Percentiles rank a stretch among this genome's conserved stretches.
Conservation (phyloP, 1,140 invertebrate genomes). For the Battus philenor region DNA sequence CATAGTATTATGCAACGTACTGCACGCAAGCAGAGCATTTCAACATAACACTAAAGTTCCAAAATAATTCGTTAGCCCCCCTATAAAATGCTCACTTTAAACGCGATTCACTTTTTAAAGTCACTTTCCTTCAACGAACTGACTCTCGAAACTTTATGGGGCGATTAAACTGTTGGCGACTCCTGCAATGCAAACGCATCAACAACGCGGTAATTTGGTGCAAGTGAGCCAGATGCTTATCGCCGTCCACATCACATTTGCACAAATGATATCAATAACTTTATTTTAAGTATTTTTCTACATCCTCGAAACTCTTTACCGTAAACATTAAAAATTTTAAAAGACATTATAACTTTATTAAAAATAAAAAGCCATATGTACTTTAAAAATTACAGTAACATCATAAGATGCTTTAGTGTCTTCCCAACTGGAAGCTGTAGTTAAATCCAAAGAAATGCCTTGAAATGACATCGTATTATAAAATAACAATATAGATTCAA, state of each 20-base stretch:
- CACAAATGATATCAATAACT: constrained; percentile 3
- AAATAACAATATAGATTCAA: constrained; percentile 8
- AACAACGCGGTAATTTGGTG: constrained; percentile 20
- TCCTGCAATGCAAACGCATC: constrained; percentile 26
- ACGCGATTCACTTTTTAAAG: constrained; percentile 44
- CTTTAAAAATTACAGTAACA: no score
- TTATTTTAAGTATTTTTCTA: no score
- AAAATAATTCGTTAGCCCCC: constrained; percentile 49
- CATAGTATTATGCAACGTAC: constrained; percentile 35
- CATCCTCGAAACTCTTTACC: no score
- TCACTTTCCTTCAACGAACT: constrained; percentile 45
- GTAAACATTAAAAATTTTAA: no score
- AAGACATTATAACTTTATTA: no score
- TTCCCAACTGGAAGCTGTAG: no score
- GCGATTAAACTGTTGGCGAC: constrained; percentile 45
- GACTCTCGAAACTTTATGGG: constrained; percentile 42
- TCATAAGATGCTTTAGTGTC: no score
- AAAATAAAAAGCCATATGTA: no score
- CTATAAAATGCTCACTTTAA: constrained; percentile 56
- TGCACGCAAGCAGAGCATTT: constrained; percentile 40
- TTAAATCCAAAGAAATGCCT: no score
- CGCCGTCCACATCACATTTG: constrained; percentile 1
- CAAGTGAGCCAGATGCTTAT: constrained; percentile 1
- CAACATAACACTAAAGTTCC: constrained; percentile 54
- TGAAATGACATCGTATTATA: neutral